A percentile compares a stretch with the other conserved stretches of the same genome.
These are phyloP conservation scores for Choristoneura fumiferana DNA, from an alignment of 1,140 invertebrate species.

Conservation along the genomic window DNA sequence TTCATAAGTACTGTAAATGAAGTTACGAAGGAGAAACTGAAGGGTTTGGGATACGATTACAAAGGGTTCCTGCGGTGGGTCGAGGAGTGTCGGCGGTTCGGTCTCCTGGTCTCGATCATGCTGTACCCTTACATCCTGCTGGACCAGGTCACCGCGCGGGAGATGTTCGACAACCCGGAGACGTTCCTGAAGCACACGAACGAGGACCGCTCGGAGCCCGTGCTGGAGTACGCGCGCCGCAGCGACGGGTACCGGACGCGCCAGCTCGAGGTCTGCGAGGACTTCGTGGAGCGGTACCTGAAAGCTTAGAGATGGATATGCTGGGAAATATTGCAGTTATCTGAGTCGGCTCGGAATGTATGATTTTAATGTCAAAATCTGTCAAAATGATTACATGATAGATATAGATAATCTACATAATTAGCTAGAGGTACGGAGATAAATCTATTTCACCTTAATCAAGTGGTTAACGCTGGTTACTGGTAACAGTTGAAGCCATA, in stretches of 20 bases:
- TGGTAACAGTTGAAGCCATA: too few relatives aligned
- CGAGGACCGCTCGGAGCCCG: conserved; percentile 50
- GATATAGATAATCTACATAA: too few relatives aligned
- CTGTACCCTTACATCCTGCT: conserved; percentile 53
- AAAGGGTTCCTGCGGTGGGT: conserved; percentile 42
- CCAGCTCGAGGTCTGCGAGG: conserved; percentile 46
- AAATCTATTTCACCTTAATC: too few relatives aligned
- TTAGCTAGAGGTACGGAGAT: too few relatives aligned
- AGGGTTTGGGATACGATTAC: conserved; percentile 39
- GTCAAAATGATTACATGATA: too few relatives aligned
- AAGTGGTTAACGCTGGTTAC: too few relatives aligned
- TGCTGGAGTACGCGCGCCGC: conserved; percentile 37
- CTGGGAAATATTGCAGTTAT: too few relatives aligned
- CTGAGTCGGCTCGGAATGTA: too few relatives aligned
- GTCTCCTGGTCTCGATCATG: conserved; percentile 33
- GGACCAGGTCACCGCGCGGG: conserved; percentile 42
- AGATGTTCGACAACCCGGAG: conserved; percentile 48
- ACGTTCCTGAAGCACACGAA: conserved; percentile 40
- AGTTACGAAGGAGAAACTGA: conserved; percentile 35
- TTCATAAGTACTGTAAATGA: conserved; percentile 47
- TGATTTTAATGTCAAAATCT: too few relatives aligned
- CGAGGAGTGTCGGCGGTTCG: conserved; percentile 45
- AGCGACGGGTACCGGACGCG: conserved; percentile 33
- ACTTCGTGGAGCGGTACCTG: conserved; percentile 52
- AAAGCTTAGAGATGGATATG: neutral